phyloP scores from a whole-genome alignment of 35 echinoderm and acorn worm species.

The Ptychodera flava region DNA sequence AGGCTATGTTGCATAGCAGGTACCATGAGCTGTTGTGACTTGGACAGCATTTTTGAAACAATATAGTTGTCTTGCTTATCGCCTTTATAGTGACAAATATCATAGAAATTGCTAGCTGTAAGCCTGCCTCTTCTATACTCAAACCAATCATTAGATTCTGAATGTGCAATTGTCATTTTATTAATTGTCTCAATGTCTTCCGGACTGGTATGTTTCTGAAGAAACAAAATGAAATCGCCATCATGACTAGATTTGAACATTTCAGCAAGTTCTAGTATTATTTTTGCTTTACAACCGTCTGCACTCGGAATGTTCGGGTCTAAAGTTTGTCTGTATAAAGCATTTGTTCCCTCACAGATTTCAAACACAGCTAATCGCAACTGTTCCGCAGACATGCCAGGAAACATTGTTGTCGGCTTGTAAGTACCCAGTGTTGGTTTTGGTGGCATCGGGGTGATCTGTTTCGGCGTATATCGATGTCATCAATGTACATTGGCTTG shows the following conservation, averaged over 20 bases:
- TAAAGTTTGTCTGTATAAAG: not conserved
- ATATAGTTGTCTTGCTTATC: not conserved
- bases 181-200: too few relatives aligned
- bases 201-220: too few relatives aligned
- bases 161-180: too few relatives aligned
- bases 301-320: not conserved
- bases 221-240: not conserved
- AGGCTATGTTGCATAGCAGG: not conserved
- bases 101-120: not conserved
- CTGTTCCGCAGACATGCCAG: not conserved
- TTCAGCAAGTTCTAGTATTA: not conserved
- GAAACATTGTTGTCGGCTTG: not conserved
- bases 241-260: not conserved
- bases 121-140: too few relatives aligned
- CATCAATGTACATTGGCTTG: not conserved
- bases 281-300: not conserved
- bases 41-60: not conserved
- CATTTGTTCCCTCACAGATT: not conserved
- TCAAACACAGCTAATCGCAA: not conserved
- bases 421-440: slow-evolving; percentile 5
- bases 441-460: slow-evolving; percentile 1
- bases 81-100: not conserved
- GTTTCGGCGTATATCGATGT: slow-evolving; percentile 9
- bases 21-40: not conserved
- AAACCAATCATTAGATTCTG: too few relatives aligned